Evolutionary conservation across 2,113 vertebrate species (phyloP).

Genomic region (Hemichromis elongatus): DNA sequence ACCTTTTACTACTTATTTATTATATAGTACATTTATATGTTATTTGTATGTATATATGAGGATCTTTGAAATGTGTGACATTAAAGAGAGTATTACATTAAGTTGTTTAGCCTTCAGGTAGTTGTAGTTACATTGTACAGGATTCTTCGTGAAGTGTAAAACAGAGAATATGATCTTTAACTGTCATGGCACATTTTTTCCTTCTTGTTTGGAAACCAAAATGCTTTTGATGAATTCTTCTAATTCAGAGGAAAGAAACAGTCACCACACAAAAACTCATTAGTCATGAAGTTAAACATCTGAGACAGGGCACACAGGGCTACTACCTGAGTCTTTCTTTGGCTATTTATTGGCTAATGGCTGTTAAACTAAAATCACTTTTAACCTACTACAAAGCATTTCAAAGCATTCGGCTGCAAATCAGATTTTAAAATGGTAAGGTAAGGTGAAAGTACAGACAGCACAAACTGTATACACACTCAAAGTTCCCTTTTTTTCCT

Average conservation of each 20-base stretch:
- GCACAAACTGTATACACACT: rapidly evolving
- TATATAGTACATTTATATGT: neutral
- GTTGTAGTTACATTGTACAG: neutral
- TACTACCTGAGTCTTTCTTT: neutral
- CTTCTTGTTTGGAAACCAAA: neutral
- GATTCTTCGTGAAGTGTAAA: neutral
- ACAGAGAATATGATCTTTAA: neutral
- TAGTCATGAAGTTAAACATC: neutral
- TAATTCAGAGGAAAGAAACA: neutral
- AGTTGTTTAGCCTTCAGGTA: neutral
- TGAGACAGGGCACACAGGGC: neutral
- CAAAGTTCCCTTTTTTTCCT: neutral
- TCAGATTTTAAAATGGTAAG: neutral
- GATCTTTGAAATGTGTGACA: neutral
- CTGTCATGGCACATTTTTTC: neutral
- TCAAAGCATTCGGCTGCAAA: neutral
- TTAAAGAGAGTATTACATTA: neutral
- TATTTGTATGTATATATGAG: neutral
- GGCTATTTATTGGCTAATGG: neutral
- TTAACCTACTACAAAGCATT: neutral
- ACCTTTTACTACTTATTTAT: neutral
- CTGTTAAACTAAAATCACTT: neutral
- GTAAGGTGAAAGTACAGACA: neutral
- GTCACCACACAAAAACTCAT: rapidly evolving
- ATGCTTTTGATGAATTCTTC: neutral